These are phyloP conservation scores for Drosophila nr. fundita DNA, from an alignment of 2,888 invertebrate species.

Conservation along the genomic window DNA sequence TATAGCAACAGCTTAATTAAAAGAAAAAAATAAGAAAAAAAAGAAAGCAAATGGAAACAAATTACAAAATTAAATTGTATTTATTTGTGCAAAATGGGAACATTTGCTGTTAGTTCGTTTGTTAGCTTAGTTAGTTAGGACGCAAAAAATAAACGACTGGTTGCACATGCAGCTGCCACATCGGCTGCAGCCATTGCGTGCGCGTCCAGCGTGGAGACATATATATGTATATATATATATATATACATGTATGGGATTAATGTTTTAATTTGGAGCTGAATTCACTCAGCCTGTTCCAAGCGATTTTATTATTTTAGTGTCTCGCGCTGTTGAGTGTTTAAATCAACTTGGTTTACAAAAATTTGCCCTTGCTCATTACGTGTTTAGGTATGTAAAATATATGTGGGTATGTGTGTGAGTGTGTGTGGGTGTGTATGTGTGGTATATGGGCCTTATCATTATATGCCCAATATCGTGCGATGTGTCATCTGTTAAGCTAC, in stretches of 20 bases:
- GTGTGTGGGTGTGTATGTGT: not conserved
- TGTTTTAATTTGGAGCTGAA: not conserved
- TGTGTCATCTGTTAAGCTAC: slow-evolving; percentile 17
- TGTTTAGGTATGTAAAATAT: not conserved
- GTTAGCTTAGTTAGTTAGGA: slow-evolving; percentile 10
- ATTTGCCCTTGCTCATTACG: not conserved
- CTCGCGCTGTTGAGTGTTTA: not conserved
- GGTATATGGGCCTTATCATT: slow-evolving; percentile 11
- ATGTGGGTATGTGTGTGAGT: not conserved
- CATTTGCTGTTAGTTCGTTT: slow-evolving; percentile 5
- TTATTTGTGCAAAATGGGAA: slow-evolving; percentile 1
- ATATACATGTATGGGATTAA: slow-evolving; percentile 35
- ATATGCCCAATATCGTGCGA: slow-evolving; percentile 1
- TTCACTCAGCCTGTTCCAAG: not conserved
- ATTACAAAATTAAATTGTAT: slow-evolving; percentile 3
- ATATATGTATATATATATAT: slow-evolving; percentile 35
- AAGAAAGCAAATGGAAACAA: slow-evolving; percentile 12
- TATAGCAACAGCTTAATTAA: not conserved
- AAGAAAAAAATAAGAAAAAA: not conserved
- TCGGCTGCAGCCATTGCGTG: slow-evolving; percentile 30
- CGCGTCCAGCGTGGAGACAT: slow-evolving; percentile 65
- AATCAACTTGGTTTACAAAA: not conserved
- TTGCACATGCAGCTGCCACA: slow-evolving; percentile 37
- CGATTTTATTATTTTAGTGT: not conserved
- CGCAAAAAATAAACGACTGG: slow-evolving; percentile 9